Conservation (phyloP, 2,113 vertebrate species). For the Ophiodon elongatus region DNA sequence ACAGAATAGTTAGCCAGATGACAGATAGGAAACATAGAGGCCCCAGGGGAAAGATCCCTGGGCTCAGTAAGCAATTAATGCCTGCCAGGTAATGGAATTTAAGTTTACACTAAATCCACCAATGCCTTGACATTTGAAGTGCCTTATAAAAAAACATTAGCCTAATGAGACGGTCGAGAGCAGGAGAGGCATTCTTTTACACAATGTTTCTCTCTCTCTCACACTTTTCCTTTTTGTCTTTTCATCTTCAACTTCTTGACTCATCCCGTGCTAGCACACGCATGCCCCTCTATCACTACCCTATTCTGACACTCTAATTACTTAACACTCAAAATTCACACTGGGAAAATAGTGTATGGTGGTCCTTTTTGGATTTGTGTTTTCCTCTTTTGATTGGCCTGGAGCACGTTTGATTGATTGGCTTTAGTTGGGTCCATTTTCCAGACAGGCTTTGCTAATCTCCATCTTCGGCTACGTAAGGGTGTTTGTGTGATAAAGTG, state of each 20-base stretch:
- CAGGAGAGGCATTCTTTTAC: slow-evolving; percentile 56
- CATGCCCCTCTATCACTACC: background rate
- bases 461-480: slow-evolving; percentile 80
- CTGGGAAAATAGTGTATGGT: slow-evolving; percentile 66
- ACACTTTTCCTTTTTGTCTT: slow-evolving; percentile 55
- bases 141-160: slow-evolving; percentile 98
- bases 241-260: slow-evolving; percentile 49
- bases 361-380: slow-evolving; percentile 49
- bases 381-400: slow-evolving; percentile 76
- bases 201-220: slow-evolving; percentile 26
- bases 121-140: slow-evolving; percentile 98
- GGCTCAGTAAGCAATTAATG: slow-evolving; percentile 99
- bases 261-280: slow-evolving; percentile 4
- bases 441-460: slow-evolving; percentile 83
- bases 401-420: slow-evolving; percentile 81
- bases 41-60: slow-evolving; percentile 92
- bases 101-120: slow-evolving; percentile 99
- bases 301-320: slow-evolving; percentile 68
- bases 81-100: slow-evolving; percentile 99
- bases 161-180: slow-evolving; percentile 91
- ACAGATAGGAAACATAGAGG: slow-evolving; percentile 97
- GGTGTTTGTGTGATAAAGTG: slow-evolving; percentile 65
- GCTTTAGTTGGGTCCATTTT: slow-evolving; percentile 85
- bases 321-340: slow-evolving; percentile 55
- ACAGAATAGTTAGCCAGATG: slow-evolving; percentile 99